Conservation (phyloP, 2,888 invertebrate genomes). For the Bimastos eiseni region DNA sequence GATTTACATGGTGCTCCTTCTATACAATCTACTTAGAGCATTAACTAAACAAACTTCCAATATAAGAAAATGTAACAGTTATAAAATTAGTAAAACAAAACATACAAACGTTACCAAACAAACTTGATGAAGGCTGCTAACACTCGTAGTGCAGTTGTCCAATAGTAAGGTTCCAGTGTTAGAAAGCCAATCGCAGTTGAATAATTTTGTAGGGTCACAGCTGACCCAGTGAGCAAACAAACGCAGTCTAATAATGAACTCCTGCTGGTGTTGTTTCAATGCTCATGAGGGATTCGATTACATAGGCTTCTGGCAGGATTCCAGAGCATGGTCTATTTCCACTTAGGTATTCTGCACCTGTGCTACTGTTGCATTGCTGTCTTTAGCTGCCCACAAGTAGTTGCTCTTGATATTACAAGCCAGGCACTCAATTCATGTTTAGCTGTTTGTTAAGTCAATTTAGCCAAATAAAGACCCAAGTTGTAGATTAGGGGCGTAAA, state of each 20-base stretch:
- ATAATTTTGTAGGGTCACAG: no score
- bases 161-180: neutral
- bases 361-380: no score
- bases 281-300: neutral
- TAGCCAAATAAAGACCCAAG: neutral
- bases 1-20: no score
- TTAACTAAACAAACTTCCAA: neutral
- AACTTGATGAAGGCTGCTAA: neutral
- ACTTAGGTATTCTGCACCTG: neutral
- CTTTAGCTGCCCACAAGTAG: neutral
- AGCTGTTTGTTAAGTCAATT: neutral
- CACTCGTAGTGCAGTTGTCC: no score
- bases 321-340: constrained; percentile 13
- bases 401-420: neutral
- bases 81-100: neutral
- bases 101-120: neutral
- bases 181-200: neutral
- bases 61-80: neutral
- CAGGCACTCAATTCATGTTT: neutral
- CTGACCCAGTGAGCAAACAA: neutral
- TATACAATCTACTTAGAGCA: no score
- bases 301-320: neutral
- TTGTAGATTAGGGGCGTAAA: no score
- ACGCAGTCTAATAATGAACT: neutral
- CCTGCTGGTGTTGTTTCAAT: neutral